These are phyloP conservation scores for Oreocharis arfaki DNA, from an alignment of 2,113 vertebrate species.

Conservation along the genomic window DNA sequence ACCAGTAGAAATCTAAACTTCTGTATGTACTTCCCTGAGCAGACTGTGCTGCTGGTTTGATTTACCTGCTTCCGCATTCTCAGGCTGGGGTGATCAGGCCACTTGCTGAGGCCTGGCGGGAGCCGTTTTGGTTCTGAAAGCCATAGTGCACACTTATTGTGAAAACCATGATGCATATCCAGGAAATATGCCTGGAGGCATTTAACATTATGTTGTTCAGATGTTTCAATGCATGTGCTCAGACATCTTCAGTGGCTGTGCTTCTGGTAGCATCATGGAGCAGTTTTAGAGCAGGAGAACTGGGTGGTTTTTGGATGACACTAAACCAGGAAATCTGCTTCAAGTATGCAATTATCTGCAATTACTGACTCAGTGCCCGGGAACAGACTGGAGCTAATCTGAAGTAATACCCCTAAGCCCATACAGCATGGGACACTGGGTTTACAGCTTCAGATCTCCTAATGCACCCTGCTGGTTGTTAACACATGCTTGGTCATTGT, in stretches of 20 bases:
- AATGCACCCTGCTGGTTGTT: neutral
- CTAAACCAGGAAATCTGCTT: neutral
- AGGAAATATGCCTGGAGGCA: neutral
- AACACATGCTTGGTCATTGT: neutral
- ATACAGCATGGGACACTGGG: no score
- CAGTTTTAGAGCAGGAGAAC: neutral
- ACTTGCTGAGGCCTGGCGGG: neutral
- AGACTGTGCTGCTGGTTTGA: neutral
- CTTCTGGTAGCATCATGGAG: neutral
- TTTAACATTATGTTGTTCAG: neutral
- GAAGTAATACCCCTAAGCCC: neutral
- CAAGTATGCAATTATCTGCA: neutral
- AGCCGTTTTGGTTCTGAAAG: neutral
- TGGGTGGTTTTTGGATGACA: neutral
- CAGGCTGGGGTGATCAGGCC: neutral
- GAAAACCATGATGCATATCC: neutral
- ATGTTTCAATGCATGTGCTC: neutral
- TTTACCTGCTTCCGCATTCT: neutral
- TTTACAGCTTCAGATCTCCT: neutral
- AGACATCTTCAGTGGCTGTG: neutral
- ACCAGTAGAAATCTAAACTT: neutral
- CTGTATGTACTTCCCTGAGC: neutral
- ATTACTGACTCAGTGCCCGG: neutral
- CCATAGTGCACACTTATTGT: neutral
- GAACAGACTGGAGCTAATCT: neutral